phyloP scores from a whole-genome alignment of 2,888 invertebrate species.

The Chydorus sphaericus region DNA sequence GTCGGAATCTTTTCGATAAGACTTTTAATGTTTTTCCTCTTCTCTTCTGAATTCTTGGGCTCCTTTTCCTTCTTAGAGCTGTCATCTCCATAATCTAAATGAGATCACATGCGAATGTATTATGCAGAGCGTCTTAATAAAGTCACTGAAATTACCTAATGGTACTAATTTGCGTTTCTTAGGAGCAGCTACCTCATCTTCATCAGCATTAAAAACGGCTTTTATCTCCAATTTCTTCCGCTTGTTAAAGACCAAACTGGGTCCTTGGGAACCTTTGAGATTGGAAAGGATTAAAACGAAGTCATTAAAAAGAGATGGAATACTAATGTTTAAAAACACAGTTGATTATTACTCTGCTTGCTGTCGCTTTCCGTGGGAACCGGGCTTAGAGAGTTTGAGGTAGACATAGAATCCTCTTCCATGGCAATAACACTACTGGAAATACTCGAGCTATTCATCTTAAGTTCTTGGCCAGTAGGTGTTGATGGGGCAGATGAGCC shows the following conservation, averaged over 20 bases:
- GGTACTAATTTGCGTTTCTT: slow-evolving; percentile 68
- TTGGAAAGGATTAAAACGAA: not conserved
- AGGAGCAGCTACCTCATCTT: slow-evolving; percentile 44
- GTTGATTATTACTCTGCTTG: not conserved
- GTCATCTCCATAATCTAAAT: slow-evolving; percentile 45
- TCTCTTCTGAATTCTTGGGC: slow-evolving; percentile 59
- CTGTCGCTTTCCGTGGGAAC: slow-evolving; percentile 1
- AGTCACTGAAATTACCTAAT: slow-evolving; percentile 37
- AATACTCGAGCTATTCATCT: not conserved
- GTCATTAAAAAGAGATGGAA: not conserved
- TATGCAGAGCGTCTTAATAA: not conserved
- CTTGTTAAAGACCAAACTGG: slow-evolving; percentile 16
- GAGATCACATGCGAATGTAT: slow-evolving; percentile 13
- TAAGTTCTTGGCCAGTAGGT: not conserved
- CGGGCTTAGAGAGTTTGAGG: slow-evolving; percentile 4
- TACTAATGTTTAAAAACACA: not conserved
- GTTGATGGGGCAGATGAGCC: not conserved
- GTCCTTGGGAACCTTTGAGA: slow-evolving; percentile 4
- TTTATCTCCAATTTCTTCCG: slow-evolving; percentile 65
- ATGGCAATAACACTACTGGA: slow-evolving; percentile 1
- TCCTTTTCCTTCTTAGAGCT: slow-evolving; percentile 27
- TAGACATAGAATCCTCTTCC: slow-evolving; percentile 12
- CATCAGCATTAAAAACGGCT: slow-evolving; percentile 74
- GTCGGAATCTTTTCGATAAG: slow-evolving; percentile 98
- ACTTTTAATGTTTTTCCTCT: slow-evolving; percentile 86